Evolutionary conservation across 2,888 invertebrate species (phyloP), one percentile per base, ranked within the genome.

Genomic region (Apodemia hepburni): DNA sequence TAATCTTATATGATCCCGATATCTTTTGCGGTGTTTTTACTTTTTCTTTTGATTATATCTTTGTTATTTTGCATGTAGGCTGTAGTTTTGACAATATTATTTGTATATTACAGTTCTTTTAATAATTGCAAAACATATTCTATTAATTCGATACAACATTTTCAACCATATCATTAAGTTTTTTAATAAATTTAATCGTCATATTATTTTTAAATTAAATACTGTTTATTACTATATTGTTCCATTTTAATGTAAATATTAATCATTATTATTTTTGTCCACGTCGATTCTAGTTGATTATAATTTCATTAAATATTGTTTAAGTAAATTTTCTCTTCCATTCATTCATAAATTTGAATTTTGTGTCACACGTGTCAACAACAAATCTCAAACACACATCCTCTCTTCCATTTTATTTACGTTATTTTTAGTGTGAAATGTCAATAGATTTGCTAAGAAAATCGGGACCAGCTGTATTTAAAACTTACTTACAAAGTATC

Each of bases 1-100:
- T 58, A 45, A 45, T 45, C 45, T 45, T 27, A 42, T 61, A 60
- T 61, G 59, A 66, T 64, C 67, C 67, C 51, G 60, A 64, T 63
- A 61, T 59, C 22, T 54, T 27, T 54, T 27, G 2, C 27, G 2
- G 12, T 12, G 3, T 12, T 38, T 35, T 35, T 9, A 11, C 1
- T 22, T 1, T 22, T 22, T 22, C 22, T 35, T 35, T 9, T 35
- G 35, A 35, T 7, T 35, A 35, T 11, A 12, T 38, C 11, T 38
- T 38, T 38, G 38, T 38, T 38, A 45, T 15, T 42, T 15, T 42
- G n/a, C 5, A 42, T n/a, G 38, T 12, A 11, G 2, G 3, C 5
- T 42, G 15, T 9, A 42, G 5, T 38, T 38, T 11, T 38, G 11
- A 38, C 38, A 38, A 38, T 38, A 38, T 12, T 38, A 38, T 38